Evolutionary conservation across 2,113 vertebrate species (phyloP), one percentile per base, ranked within the genome.

Genomic region (Oriolus oriolus): DNA sequence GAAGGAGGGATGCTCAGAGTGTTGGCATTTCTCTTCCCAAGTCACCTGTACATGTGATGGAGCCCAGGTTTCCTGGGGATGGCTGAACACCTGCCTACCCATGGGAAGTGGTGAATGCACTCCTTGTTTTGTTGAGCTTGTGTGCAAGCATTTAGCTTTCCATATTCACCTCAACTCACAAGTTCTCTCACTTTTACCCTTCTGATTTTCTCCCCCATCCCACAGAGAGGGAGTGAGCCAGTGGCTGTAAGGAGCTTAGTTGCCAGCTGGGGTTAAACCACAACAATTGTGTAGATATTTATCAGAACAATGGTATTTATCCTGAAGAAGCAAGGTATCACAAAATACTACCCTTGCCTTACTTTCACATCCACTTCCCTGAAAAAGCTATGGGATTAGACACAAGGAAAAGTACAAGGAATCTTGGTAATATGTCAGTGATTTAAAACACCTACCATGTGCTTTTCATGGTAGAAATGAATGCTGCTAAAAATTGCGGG

Each of bases 1-100:
- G 33, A 74, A 80, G 5, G 1, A 7, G 5, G 11, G 9, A 19
- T 0, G 0, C 37, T 60, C 53, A 50, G n/a, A 56, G 24, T 31
- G 9, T 9, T 37, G 50, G 27, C 9, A 24, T 49, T 61, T 44
- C 19, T 37, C 16, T 8, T 56, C 41, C 49, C 19, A 30, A 49
- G n/a, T 7, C 3, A 1, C 45, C n/a, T 17, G 10, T 9, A 14
- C 4, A 2, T 10, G 5, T 11, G 41, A 37, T 37, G 35, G 8
- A 86, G 54, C 31, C 57, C 47, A 50, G 41, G 13, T 61, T 42
- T 68, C 68, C 68, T 56, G 31, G 35, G 16, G 4, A 5, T 56
- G 35, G 27, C 9, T 39, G 54, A 61, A 44, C 27, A 17, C 13
- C 21, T 66, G 7, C 30, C 26, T 54, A 18, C 10, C 16, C 18